Evolutionary conservation across 2,888 invertebrate species (phyloP), one percentile per base, ranked within the genome.

Genomic region (Formica aserva): DNA sequence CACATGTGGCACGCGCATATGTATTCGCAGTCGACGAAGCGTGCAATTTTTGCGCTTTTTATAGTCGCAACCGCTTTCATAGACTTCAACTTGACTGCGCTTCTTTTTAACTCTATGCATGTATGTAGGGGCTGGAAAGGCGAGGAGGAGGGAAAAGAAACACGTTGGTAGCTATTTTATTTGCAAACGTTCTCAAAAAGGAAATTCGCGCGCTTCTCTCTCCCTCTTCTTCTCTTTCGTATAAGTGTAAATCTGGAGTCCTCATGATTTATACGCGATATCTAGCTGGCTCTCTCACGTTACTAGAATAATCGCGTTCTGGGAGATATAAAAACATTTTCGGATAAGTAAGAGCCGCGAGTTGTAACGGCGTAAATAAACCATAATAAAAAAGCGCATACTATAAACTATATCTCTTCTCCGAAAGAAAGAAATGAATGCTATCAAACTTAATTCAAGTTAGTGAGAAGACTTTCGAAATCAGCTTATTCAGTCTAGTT

Each of bases 31-130:
- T 66, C 38, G 57, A 2, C 32, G 67, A 45, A 69, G 32, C 41
- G 41, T 60, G 18, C 22, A 57, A 41, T 78, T 78, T 77, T 78
- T 69, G 15, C n/a, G 38, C 38, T 67, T 77, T 57, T 78, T 78
- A 71, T 60, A 71, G 41, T 41, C 22, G 11, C 32, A 60, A 18
- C 29, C 71, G 41, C 32, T 71, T 71, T 29, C 57, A 32, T 45
- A 22, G 57, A 78, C 71, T 55, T 77, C 55, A 57, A 57, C 60
- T 72, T 60, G 45, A 78, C 9, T 69, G 32, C 29, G 18, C 45
- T 45, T 67, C 22, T 71, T 52, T 69, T 69, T 48, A 69, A 18
- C 18, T 48, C 29, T 5, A 18, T 22, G 8, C 18, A 22, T 8
- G 18, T 1, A 32, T 57, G 6, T 15, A 38, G 18, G 18, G 26